These are phyloP conservation scores for Laticauda laticaudata DNA, from an alignment of 2,113 vertebrate genomes.

Conservation along the genomic window DNA sequence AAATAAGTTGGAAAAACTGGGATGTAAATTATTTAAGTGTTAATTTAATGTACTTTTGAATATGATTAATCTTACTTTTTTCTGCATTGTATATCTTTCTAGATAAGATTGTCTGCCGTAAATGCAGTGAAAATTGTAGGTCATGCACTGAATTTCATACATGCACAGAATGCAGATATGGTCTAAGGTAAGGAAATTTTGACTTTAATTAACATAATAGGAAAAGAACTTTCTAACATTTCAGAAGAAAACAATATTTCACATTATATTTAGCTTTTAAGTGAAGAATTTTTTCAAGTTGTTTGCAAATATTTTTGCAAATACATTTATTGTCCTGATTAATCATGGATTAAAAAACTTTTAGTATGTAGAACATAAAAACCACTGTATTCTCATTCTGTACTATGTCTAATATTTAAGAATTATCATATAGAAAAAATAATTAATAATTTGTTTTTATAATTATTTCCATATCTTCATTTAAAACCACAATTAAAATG, in stretches of 20 bases:
- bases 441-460: slow-evolving; percentile 46
- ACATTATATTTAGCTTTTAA: slow-evolving; percentile 29
- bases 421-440: slow-evolving; percentile 40
- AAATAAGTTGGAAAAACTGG: slow-evolving; percentile 14
- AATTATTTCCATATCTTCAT: slow-evolving; percentile 61
- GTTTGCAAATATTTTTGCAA: not conserved
- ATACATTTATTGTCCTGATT: slow-evolving; percentile 7
- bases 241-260: slow-evolving; percentile 19
- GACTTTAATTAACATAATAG: not conserved
- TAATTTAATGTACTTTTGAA: slow-evolving; percentile 28
- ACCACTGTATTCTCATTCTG: slow-evolving; percentile 37
- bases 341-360: slow-evolving; percentile 12
- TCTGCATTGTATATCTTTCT: slow-evolving; percentile 38
- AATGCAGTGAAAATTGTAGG: slow-evolving; percentile 92
- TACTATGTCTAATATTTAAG: slow-evolving; percentile 22
- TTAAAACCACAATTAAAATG: not conserved
- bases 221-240: slow-evolving; percentile 13
- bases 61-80: slow-evolving; percentile 30
- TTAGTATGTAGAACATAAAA: slow-evolving; percentile 42
- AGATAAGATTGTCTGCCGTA: slow-evolving; percentile 88
- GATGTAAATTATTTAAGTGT: not conserved
- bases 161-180: slow-evolving; percentile 92
- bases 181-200: slow-evolving; percentile 83
- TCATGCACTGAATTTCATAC: slow-evolving; percentile 81
- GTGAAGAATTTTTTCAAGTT: slow-evolving; percentile 13